Conservation (phyloP, 1,140 invertebrate genomes). For the Leptinotarsa defecta region DNA sequence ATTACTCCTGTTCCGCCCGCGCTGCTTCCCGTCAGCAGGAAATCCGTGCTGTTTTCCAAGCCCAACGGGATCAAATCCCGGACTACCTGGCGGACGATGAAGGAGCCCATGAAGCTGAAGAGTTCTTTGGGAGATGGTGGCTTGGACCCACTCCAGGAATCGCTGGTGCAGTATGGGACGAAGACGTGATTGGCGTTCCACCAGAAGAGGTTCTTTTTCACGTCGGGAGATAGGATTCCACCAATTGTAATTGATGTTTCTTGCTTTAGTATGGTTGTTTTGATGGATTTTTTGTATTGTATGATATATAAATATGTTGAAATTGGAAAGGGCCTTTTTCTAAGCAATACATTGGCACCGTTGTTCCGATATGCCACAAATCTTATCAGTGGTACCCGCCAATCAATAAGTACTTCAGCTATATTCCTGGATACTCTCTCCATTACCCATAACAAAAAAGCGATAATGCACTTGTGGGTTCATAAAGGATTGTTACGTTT, state of each 20-base stretch:
- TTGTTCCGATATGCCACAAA: too few species aligned
- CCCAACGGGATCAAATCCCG: slow-evolving; percentile 70
- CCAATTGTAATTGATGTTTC: slow-evolving; percentile 66
- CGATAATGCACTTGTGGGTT: too few species aligned
- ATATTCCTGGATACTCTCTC: too few species aligned
- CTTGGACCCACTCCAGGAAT: slow-evolving; percentile 87
- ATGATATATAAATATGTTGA: too few species aligned
- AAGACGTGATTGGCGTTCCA: slow-evolving; percentile 92
- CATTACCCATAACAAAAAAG: too few species aligned
- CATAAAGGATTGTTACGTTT: too few species aligned
- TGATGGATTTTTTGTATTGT: too few species aligned
- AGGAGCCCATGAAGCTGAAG: slow-evolving; percentile 87
- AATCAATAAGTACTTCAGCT: too few species aligned
- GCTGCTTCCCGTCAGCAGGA: slow-evolving; percentile 84
- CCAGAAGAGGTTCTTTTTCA: slow-evolving; percentile 88
- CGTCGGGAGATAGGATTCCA: slow-evolving; percentile 82
- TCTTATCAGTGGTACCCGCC: too few species aligned
- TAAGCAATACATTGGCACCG: too few species aligned
- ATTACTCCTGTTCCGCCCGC: slow-evolving; percentile 91
- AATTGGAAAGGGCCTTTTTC: too few species aligned
- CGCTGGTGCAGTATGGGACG: slow-evolving; percentile 92
- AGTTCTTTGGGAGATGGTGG: slow-evolving; percentile 56
- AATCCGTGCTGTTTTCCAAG: slow-evolving; percentile 65
- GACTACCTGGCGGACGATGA: slow-evolving; percentile 72
- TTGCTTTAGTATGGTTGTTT: too few species aligned